Conservation (phyloP, 2,888 invertebrate species). For the Tachina fera region DNA sequence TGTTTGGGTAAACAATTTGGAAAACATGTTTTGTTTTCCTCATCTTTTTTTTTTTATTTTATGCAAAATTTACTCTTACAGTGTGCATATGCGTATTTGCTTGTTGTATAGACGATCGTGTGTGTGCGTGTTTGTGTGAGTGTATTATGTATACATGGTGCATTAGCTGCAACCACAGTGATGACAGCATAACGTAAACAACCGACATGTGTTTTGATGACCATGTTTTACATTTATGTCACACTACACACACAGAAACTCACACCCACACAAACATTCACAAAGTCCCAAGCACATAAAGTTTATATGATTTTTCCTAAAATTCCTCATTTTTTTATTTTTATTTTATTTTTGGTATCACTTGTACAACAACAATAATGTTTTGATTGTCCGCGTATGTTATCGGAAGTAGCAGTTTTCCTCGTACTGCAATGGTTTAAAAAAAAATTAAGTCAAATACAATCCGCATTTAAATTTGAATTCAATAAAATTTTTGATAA, state of each 20-base stretch:
- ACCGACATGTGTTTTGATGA: slow-evolving; percentile 70
- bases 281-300: not conserved
- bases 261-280: not conserved
- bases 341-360: slow-evolving; percentile 11
- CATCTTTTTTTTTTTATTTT: slow-evolving; percentile 54
- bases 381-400: slow-evolving; percentile 23
- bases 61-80: slow-evolving; percentile 56
- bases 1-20: slow-evolving; percentile 58
- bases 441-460: slow-evolving; percentile 1
- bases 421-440: slow-evolving; percentile 1
- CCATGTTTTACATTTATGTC: slow-evolving; percentile 68
- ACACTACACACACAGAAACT: slow-evolving; percentile 1
- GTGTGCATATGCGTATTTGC: not conserved
- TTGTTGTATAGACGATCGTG: not conserved
- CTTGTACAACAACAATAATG: slow-evolving; percentile 28
- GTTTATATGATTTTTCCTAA: not conserved
- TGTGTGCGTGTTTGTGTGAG: not conserved
- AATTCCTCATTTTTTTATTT: not conserved
- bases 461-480: not conserved
- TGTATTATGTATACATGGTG: slow-evolving; percentile 47
- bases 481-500: not conserved
- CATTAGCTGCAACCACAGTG: slow-evolving; percentile 70
- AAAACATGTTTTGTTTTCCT: slow-evolving; percentile 60
- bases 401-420: slow-evolving; percentile 21
- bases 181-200: slow-evolving; percentile 70